These are phyloP conservation scores for Eupsilia transversa DNA, from an alignment of 2,888 invertebrate species.

Conservation along the genomic window DNA sequence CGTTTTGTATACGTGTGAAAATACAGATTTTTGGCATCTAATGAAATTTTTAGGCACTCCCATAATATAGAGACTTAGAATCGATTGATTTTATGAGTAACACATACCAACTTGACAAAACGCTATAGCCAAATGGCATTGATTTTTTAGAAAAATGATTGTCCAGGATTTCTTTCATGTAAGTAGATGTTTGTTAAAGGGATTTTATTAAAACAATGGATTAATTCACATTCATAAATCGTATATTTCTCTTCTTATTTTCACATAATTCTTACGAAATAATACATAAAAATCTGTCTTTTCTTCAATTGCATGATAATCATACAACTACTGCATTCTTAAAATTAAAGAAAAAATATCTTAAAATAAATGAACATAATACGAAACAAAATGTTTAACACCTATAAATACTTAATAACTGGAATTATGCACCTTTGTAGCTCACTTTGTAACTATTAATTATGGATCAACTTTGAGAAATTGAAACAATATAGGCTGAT, in stretches of 20 bases:
- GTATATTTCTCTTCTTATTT: conserved; percentile 83
- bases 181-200: not conserved
- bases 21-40: conserved; percentile 3
- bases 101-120: not conserved
- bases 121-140: not conserved
- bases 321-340: conserved; percentile 71
- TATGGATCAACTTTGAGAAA: conserved; percentile 48
- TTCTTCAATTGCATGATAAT: conserved; percentile 72
- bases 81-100: not conserved
- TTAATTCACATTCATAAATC: conserved; percentile 86
- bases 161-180: not conserved
- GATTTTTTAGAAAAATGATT: not conserved
- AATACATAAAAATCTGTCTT: conserved; percentile 77
- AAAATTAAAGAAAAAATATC: conserved; percentile 68
- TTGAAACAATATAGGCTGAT: not conserved
- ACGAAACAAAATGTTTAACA: conserved; percentile 64
- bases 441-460: conserved; percentile 32
- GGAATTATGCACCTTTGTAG: conserved; percentile 66
- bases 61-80: not conserved
- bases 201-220: conserved; percentile 69
- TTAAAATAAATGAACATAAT: conserved; percentile 66
- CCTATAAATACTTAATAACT: conserved; percentile 65
- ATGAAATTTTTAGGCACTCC: not conserved
- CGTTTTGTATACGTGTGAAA: conserved; percentile 3
- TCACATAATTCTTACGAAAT: conserved; percentile 75